phyloP scores from a whole-genome alignment of 2,797 vertebrate species.

The Ficedula albicollis region DNA sequence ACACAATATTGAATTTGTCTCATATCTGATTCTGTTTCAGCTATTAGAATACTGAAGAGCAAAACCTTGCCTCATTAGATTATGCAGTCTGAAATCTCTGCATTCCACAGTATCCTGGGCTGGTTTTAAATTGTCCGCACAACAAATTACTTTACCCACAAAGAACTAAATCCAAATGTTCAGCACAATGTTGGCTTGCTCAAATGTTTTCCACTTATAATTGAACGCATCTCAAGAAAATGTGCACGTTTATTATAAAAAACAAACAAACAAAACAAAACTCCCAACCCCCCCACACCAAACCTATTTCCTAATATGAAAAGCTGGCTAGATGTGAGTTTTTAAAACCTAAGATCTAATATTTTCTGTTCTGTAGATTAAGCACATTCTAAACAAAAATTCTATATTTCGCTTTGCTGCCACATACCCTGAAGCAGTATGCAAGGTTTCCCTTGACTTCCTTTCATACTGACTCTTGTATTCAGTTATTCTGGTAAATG shows the following conservation, averaged over 20 bases:
- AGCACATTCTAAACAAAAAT: conserved; percentile 39
- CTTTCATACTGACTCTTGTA: conserved; percentile 73
- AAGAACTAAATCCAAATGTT: conserved; percentile 59
- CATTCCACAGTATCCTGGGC: conserved; percentile 47
- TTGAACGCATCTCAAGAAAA: conserved; percentile 48
- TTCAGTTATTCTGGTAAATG: conserved; percentile 78
- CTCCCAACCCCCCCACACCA: not conserved
- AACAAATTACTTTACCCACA: conserved; percentile 67
- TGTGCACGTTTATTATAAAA: not conserved
- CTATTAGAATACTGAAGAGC: conserved; percentile 60
- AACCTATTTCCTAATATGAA: conserved; percentile 31
- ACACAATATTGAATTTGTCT: conserved; percentile 59
- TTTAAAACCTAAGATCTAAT: conserved; percentile 25
- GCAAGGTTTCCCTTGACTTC: conserved; percentile 69
- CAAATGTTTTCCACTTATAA: conserved; percentile 59
- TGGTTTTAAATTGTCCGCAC: conserved; percentile 63
- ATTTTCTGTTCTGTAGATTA: conserved; percentile 52
- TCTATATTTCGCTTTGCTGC: conserved; percentile 52
- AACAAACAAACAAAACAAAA: not conserved
- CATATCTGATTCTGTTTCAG: conserved; percentile 62
- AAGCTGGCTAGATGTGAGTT: conserved; percentile 22
- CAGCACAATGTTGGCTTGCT: conserved; percentile 49
- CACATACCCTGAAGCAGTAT: conserved; percentile 67
- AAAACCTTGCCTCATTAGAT: conserved; percentile 58
- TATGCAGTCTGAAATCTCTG: conserved; percentile 67